Evolutionary conservation across 2,888 invertebrate species (phyloP).

Genomic region (Drosophila silvestris): DNA sequence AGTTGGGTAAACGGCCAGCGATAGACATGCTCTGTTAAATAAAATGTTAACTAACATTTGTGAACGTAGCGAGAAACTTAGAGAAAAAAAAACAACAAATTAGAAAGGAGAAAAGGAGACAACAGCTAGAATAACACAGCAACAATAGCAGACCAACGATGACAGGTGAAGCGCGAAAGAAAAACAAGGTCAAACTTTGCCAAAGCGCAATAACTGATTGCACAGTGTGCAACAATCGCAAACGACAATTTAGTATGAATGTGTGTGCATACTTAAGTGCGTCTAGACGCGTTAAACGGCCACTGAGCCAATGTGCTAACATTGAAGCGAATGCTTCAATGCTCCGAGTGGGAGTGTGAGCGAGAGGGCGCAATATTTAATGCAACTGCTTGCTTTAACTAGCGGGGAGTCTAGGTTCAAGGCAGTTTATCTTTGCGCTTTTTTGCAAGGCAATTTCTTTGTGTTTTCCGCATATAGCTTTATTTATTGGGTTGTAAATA

Average conservation of each 20-base stretch:
- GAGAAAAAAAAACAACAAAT: constrained; percentile 14
- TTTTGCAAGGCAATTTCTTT: constrained; percentile 17
- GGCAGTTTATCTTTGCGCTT: constrained; percentile 28
- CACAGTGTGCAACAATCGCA: constrained; percentile 33
- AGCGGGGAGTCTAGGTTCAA: constrained; percentile 36
- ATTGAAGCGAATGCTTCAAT: constrained; percentile 64
- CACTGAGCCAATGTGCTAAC: constrained; percentile 49
- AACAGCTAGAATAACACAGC: not conserved
- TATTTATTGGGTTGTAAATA: not conserved
- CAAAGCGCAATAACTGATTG: constrained; percentile 52
- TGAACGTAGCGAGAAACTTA: constrained; percentile 2
- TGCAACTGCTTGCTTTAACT: constrained; percentile 11
- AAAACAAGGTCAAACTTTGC: constrained; percentile 71
- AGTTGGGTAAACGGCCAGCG: not conserved
- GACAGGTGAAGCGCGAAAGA: constrained; percentile 40
- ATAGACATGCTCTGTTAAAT: not conserved
- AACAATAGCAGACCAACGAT: constrained; percentile 15
- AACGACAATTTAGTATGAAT: not conserved
- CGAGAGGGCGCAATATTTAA: constrained; percentile 6
- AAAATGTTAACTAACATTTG: constrained; percentile 18
- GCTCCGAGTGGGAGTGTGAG: constrained; percentile 16
- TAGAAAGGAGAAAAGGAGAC: constrained; percentile 25
- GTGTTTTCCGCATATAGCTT: not conserved
- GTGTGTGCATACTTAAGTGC: constrained; percentile 19
- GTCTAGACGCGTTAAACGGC: constrained; percentile 66